These are phyloP conservation scores for Loripinus fragilis DNA, from an alignment of 2,888 invertebrate genomes.

Conservation along the genomic window DNA sequence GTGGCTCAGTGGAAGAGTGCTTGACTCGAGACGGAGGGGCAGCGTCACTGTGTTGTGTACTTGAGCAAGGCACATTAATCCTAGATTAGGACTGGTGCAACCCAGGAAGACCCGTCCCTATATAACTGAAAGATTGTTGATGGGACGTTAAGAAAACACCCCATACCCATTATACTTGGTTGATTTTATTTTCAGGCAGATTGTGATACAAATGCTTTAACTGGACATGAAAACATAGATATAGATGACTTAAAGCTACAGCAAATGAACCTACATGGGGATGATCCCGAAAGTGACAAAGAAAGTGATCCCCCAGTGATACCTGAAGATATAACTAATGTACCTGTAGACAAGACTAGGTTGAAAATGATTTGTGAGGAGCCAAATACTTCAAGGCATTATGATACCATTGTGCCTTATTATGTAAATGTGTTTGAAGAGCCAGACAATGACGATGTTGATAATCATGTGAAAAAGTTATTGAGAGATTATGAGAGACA, in stretches of 20 bases:
- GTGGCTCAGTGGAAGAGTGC: too few species aligned
- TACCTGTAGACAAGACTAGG: slow-evolving; percentile 3
- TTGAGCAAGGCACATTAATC: too few species aligned
- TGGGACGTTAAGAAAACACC: too few species aligned
- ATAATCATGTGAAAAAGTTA: slow-evolving; percentile 66
- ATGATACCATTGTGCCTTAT: slow-evolving; percentile 42
- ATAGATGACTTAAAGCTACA: slow-evolving; percentile 13
- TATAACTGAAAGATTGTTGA: too few species aligned
- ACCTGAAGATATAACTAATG: slow-evolving; percentile 6
- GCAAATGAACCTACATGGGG: slow-evolving; percentile 32
- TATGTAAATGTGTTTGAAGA: slow-evolving; percentile 76
- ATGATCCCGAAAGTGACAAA: slow-evolving; percentile 31
- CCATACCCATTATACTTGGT: too few species aligned
- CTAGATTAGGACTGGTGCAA: too few species aligned
- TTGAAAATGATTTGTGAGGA: background rate
- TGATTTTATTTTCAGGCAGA: too few species aligned
- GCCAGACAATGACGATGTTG: slow-evolving; percentile 40
- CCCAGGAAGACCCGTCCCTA: too few species aligned
- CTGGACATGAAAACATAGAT: too few species aligned
- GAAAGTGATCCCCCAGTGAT: slow-evolving; percentile 26
- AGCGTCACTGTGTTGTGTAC: too few species aligned
- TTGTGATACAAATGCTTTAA: too few species aligned
- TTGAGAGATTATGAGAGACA: slow-evolving; percentile 67
- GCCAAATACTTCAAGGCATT: background rate
- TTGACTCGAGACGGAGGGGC: too few species aligned